Conservation (phyloP, 2,797 vertebrate genomes). For the Enteromius thamalakanensis region DNA sequence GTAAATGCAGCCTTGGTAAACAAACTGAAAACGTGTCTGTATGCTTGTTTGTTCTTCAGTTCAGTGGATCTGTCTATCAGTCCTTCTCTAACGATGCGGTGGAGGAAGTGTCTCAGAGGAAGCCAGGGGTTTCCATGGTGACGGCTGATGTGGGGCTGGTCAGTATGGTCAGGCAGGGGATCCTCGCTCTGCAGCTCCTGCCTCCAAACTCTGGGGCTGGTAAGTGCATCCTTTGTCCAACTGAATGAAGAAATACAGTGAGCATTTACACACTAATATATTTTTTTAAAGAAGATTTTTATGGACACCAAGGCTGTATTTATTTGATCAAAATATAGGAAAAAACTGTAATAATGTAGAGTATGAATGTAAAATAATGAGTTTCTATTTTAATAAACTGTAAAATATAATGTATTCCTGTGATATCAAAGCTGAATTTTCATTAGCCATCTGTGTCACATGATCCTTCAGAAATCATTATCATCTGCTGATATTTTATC, state of each 20-base stretch:
- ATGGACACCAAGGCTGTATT: no score
- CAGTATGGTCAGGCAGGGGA: constrained; percentile 97
- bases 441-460: no score
- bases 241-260: background rate
- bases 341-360: no score
- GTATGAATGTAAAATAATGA: no score
- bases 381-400: no score
- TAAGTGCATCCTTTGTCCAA: constrained; percentile 60
- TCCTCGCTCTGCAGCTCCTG: constrained; percentile 92
- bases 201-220: constrained; percentile 96
- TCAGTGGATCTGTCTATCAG: constrained; percentile 72
- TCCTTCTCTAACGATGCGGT: constrained; percentile 67
- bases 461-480: no score
- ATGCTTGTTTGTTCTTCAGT: constrained; percentile 67
- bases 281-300: no score
- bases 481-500: no score
- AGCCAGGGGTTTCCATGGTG: constrained; percentile 88
- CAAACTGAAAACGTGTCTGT: background rate
- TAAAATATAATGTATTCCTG: no score
- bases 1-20: background rate
- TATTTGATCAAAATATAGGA: no score
- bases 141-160: constrained; percentile 94
- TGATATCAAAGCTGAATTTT: no score
- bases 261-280: background rate
- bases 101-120: constrained; percentile 77